phyloP scores from a whole-genome alignment of 2,113 vertebrate species.

The Rostratula benghalensis region DNA sequence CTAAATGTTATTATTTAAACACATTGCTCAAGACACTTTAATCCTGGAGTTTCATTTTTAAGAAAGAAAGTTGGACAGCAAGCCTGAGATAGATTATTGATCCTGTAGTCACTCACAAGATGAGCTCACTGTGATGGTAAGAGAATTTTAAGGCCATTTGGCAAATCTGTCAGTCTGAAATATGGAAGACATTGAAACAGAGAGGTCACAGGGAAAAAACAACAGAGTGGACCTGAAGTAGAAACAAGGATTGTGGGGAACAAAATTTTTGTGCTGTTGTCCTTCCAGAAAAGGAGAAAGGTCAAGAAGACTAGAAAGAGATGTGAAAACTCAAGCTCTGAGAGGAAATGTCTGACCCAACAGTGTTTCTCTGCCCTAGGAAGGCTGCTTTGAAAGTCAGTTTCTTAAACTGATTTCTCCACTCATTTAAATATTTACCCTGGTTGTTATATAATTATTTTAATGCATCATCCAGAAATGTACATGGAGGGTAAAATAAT shows the following conservation, averaged over 20 bases:
- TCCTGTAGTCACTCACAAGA: background rate
- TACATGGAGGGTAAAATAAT: background rate
- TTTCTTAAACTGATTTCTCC: background rate
- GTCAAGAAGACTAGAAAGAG: background rate
- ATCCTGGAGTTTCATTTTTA: background rate
- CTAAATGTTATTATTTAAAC: background rate
- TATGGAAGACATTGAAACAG: background rate
- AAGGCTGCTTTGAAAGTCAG: background rate
- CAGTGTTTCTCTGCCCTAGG: background rate
- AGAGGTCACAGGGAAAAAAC: background rate
- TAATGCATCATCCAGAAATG: background rate
- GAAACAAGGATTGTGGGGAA: background rate
- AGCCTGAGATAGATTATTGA: background rate
- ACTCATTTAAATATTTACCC: background rate
- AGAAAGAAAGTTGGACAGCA: background rate
- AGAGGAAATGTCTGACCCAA: background rate
- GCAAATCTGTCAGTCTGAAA: background rate
- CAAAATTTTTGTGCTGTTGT: background rate
- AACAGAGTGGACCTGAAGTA: background rate
- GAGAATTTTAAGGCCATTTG: background rate
- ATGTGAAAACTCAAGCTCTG: background rate
- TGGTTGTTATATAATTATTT: background rate
- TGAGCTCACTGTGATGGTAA: background rate
- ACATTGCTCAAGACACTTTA: background rate
- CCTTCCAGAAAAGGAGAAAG: background rate